Conservation (phyloP, 2,797 vertebrate genomes). For the Danio albolineatus region DNA sequence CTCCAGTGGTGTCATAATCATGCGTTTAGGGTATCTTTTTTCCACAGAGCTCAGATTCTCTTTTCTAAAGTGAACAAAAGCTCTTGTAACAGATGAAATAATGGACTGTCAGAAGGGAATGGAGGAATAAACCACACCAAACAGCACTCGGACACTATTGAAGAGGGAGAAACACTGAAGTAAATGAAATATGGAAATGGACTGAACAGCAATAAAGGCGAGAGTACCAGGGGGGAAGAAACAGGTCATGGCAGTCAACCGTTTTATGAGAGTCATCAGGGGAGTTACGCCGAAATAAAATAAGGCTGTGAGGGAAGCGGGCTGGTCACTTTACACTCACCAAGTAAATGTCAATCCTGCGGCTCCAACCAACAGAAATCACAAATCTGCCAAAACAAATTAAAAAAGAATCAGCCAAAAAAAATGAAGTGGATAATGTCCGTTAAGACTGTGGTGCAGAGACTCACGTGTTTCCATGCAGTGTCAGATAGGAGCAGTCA, state of each 20-base stretch:
- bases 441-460: background rate
- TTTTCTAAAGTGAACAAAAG: conserved; percentile 15
- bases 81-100: conserved; percentile 8
- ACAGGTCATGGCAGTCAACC: conserved; percentile 56
- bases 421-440: conserved; percentile 17
- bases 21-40: background rate
- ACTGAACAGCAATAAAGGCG: conserved; percentile 52
- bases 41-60: background rate
- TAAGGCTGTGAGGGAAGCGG: background rate
- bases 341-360: conserved; percentile 80
- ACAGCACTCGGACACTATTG: conserved; percentile 9
- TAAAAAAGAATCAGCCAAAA: conserved; percentile 38
- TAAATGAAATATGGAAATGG: conserved; percentile 66
- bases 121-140: conserved; percentile 14
- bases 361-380: conserved; percentile 80
- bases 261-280: conserved; percentile 62
- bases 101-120: conserved; percentile 2
- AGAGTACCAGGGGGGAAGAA: conserved; percentile 36
- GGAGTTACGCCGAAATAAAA: conserved; percentile 53
- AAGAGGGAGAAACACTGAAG: conserved; percentile 45
- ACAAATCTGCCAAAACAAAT: conserved; percentile 71
- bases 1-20: conserved; percentile 8
- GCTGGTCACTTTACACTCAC: conserved; percentile 74
- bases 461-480: conserved; percentile 81
- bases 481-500: conserved; percentile 77